Evolutionary conservation across 1,140 invertebrate genomes (phyloP).

Genomic region (Drosophila kanapiae): DNA sequence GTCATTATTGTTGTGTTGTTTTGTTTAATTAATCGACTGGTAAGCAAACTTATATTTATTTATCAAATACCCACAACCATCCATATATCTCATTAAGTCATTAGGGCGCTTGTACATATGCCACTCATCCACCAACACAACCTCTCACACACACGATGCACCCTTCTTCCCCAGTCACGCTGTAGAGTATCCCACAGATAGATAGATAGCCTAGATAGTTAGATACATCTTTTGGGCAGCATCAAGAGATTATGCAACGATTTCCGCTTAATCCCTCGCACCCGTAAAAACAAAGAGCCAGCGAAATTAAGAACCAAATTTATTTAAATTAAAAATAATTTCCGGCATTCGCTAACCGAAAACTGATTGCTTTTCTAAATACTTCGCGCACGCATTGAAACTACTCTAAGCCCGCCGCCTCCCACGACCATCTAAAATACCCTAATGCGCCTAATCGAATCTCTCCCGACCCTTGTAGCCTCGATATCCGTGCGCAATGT

Average conservation of each 20-base stretch:
- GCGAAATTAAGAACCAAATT: constrained; percentile 18
- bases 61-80: constrained; percentile 41
- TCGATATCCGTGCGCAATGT: constrained; percentile 85
- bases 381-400: constrained; percentile 78
- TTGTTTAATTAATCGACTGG: constrained; percentile 80
- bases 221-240: constrained; percentile 42
- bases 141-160: constrained; percentile 16
- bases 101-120: constrained; percentile 75
- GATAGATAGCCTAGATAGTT: constrained; percentile 17
- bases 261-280: constrained; percentile 4
- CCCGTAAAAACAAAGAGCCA: constrained; percentile 8
- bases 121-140: constrained; percentile 30
- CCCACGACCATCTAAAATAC: not conserved
- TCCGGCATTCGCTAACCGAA: constrained; percentile 37
- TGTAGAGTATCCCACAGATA: constrained; percentile 40
- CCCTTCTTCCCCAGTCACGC: constrained; percentile 33
- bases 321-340: constrained; percentile 20
- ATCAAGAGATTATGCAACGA: not conserved
- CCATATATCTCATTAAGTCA: constrained; percentile 68
- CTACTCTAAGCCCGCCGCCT: constrained; percentile 38
- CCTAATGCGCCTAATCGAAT: constrained; percentile 16
- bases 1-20: constrained; percentile 69
- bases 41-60: constrained; percentile 79
- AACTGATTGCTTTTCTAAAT: constrained; percentile 59
- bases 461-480: constrained; percentile 56